A percentile compares a stretch with the other conserved stretches of the same genome.
These are phyloP conservation scores for Brachylomia viminalis DNA, from an alignment of 2,888 invertebrate genomes.

Conservation along the genomic window DNA sequence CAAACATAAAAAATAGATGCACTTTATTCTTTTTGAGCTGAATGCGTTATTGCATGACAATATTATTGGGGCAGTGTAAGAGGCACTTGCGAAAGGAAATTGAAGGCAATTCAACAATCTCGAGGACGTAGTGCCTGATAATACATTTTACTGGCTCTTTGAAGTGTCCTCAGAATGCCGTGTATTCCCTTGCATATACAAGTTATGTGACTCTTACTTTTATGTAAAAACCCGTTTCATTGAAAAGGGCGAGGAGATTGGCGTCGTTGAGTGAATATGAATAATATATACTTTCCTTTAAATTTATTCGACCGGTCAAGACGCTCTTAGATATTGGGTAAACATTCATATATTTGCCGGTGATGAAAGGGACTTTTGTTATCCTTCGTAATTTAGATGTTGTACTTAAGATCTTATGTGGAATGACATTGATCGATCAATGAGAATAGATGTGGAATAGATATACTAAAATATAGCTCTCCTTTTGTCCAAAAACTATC, in stretches of 20 bases:
- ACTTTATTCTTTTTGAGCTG: constrained; percentile 65
- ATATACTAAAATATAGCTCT: neutral
- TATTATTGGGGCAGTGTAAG: constrained; percentile 70
- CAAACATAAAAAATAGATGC: constrained; percentile 38
- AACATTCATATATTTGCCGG: constrained; percentile 48
- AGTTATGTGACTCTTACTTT: constrained; percentile 64
- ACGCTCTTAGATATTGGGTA: constrained; percentile 48
- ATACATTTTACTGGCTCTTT: constrained; percentile 75
- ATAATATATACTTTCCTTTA: constrained; percentile 61
- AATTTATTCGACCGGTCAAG: constrained; percentile 61
- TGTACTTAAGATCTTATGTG: neutral
- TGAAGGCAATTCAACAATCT: constrained; percentile 79
- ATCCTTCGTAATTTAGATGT: constrained; percentile 41
- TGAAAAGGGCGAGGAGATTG: constrained; percentile 62
- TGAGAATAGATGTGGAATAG: neutral
- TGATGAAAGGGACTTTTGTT: constrained; percentile 46
- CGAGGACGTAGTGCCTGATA: constrained; percentile 72
- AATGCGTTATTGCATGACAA: constrained; percentile 71
- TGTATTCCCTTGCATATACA: constrained; percentile 61
- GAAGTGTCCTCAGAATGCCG: constrained; percentile 68
- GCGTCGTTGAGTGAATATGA: constrained; percentile 60
- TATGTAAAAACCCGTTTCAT: constrained; percentile 58
- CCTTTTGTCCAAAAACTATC: neutral
- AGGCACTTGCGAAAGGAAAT: constrained; percentile 76
- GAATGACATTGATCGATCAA: constrained; percentile 24